Conservation (phyloP, 2,888 invertebrate genomes). For the Limnephilus auricula region DNA sequence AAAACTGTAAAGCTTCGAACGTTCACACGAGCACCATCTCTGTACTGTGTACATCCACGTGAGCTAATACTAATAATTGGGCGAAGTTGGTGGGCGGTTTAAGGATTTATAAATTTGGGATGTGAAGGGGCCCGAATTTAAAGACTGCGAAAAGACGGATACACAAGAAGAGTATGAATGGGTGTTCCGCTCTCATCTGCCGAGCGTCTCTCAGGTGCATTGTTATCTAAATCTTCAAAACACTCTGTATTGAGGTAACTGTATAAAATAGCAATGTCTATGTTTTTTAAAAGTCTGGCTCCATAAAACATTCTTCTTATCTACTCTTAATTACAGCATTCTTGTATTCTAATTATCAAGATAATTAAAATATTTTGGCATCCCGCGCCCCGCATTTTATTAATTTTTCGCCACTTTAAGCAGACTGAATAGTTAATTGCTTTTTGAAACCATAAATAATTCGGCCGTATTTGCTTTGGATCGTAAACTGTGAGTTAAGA, state of each 20-base stretch:
- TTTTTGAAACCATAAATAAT: neutral
- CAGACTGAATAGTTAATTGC: neutral
- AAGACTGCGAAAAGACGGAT: neutral
- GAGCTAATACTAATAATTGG: neutral
- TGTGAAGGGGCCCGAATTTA: neutral
- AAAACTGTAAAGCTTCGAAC: neutral
- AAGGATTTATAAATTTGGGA: neutral
- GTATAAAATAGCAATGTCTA: too few relatives aligned
- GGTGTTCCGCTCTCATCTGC: neutral
- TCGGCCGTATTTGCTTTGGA: neutral
- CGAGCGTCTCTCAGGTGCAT: neutral
- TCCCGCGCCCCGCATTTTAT: neutral
- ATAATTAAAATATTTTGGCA: neutral
- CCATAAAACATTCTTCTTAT: too few relatives aligned
- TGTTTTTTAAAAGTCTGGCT: too few relatives aligned
- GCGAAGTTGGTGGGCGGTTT: neutral
- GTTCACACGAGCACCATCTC: neutral
- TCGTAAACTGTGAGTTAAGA: neutral
- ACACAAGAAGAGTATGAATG: neutral
- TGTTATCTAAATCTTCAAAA: neutral
- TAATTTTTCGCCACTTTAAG: neutral
- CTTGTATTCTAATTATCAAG: neutral
- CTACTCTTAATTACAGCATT: neutral
- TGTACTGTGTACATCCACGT: too few relatives aligned
- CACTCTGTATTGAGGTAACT: too few relatives aligned